These are phyloP conservation scores for Maniola hyperantus DNA, from an alignment of 2,888 invertebrate species.

Conservation along the genomic window DNA sequence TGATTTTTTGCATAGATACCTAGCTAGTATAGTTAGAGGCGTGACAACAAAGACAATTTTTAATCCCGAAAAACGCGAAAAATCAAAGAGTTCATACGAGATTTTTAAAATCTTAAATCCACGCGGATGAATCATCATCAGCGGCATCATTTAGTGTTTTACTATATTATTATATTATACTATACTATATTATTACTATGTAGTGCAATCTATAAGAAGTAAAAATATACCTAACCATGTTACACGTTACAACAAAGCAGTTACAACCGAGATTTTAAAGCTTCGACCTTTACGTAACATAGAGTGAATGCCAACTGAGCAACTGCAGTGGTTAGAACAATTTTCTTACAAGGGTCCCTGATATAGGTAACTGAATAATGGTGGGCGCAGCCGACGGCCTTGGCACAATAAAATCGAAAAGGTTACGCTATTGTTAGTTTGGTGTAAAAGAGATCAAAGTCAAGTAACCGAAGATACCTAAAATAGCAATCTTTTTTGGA, in stretches of 20 bases:
- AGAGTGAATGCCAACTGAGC: background rate
- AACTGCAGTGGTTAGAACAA: constrained; percentile 3
- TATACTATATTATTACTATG: background rate
- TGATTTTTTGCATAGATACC: no score
- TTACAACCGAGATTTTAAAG: background rate
- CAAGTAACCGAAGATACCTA: background rate
- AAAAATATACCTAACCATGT: background rate
- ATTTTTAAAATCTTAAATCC: no score
- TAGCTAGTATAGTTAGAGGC: no score
- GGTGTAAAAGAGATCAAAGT: background rate
- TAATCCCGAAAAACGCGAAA: no score
- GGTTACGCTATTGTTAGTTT: constrained; percentile 25
- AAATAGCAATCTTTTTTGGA: background rate
- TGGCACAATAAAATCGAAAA: constrained; percentile 9
- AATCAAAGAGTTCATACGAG: no score
- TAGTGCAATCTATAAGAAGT: no score
- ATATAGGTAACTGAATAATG: background rate
- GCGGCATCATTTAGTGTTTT: no score
- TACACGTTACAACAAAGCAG: background rate
- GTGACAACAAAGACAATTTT: no score
- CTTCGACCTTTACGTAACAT: background rate
- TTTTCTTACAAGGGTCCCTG: constrained; percentile 2
- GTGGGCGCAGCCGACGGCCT: background rate
- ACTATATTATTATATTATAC: no score
- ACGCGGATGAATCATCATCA: no score